phyloP scores from a whole-genome alignment of 2,888 invertebrate species.

The Sinodicranocentrus sp. region DNA sequence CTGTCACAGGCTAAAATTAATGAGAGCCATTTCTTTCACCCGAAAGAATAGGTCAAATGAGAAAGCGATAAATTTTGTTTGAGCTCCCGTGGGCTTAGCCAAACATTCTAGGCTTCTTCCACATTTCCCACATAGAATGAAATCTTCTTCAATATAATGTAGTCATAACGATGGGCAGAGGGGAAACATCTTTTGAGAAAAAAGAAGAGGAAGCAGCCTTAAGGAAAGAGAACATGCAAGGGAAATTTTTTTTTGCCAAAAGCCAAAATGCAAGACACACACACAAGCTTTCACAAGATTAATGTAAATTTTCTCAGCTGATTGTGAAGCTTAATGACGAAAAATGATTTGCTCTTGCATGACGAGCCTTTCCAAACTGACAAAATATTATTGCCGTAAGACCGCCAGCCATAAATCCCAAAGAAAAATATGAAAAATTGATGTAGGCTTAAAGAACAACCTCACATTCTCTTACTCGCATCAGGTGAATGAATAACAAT shows the following conservation, averaged over 20 bases:
- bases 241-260: constrained; percentile 36
- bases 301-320: constrained; percentile 67
- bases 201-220: background rate
- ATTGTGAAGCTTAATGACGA: constrained; percentile 70
- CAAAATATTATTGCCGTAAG: constrained; percentile 66
- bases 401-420: constrained; percentile 53
- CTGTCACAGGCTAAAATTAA: constrained; percentile 68
- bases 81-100: constrained; percentile 38
- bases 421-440: constrained; percentile 59
- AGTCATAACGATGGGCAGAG: too few relatives aligned
- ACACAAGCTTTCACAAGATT: constrained; percentile 68
- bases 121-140: constrained; percentile 9
- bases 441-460: constrained; percentile 53
- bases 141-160: too few relatives aligned
- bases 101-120: constrained; percentile 11
- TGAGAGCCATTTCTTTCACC: constrained; percentile 52
- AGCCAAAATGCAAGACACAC: constrained; percentile 67
- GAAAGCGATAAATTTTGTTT: constrained; percentile 66
- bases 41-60: constrained; percentile 55
- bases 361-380: constrained; percentile 60
- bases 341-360: constrained; percentile 67
- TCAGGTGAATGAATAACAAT: constrained; percentile 23
- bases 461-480: constrained; percentile 12
- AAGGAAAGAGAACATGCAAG: background rate
- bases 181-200: background rate